phyloP scores from a whole-genome alignment of 2,888 invertebrate species.

The Dendrolimus houi region DNA sequence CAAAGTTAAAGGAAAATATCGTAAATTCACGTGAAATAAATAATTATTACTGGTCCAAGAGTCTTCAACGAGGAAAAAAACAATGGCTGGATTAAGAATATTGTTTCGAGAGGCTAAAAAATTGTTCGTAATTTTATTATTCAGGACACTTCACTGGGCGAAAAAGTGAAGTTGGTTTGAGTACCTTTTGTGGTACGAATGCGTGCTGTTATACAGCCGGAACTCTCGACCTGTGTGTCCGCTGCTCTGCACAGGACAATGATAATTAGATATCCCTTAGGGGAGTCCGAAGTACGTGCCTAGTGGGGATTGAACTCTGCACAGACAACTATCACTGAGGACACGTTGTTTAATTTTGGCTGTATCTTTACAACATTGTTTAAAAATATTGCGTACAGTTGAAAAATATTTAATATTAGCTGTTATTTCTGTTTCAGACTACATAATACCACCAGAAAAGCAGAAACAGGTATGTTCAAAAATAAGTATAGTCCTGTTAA shows the following conservation, averaged over 20 bases:
- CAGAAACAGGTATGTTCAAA: too few species aligned
- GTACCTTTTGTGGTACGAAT: conserved; percentile 41
- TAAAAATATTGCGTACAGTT: too few species aligned
- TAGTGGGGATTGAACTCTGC: conserved; percentile 4
- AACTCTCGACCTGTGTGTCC: conserved; percentile 30
- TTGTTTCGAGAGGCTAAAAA: conserved; percentile 30
- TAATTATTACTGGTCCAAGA: conserved; percentile 36
- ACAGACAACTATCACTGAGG: background rate
- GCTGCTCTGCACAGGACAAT: conserved; percentile 23
- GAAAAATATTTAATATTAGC: too few species aligned
- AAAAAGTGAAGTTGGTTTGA: conserved; percentile 44
- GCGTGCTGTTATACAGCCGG: conserved; percentile 43
- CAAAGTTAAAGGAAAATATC: background rate
- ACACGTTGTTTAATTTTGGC: too few species aligned
- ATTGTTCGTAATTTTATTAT: conserved; percentile 49
- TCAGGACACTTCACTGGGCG: conserved; percentile 37
- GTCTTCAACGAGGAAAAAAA: conserved; percentile 37
- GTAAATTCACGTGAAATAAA: conserved; percentile 12
- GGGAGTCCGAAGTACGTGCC: conserved; percentile 14
- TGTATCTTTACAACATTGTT: too few species aligned
- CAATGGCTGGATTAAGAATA: conserved; percentile 38
- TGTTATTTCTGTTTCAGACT: too few species aligned
- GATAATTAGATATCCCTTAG: conserved; percentile 35
- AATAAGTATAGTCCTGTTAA: too few species aligned
- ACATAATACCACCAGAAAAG: too few species aligned